Evolutionary conservation across 2,113 vertebrate genomes (phyloP).

Genomic region (Oreochromis spilurus): DNA sequence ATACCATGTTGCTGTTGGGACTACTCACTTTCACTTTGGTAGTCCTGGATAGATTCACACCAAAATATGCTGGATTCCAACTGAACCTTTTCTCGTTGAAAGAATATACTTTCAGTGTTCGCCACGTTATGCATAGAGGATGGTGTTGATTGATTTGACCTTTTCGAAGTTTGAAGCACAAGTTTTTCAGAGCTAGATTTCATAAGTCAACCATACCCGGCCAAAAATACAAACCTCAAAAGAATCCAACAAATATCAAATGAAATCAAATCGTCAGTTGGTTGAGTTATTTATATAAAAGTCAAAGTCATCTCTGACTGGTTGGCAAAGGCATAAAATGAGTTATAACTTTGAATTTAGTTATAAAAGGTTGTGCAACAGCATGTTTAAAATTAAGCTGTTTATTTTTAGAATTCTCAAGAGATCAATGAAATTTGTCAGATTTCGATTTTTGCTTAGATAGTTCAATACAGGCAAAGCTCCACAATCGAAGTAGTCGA

Average conservation of each 20-base stretch:
- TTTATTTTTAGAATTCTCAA: not conserved
- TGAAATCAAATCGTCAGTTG: not conserved
- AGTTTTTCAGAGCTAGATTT: not conserved
- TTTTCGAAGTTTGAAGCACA: not conserved
- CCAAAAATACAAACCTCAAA: not conserved
- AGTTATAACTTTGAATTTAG: not conserved
- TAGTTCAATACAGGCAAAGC: not conserved
- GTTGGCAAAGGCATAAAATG: not conserved
- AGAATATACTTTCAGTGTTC: not conserved
- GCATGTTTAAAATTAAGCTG: not conserved
- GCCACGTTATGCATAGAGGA: not conserved
- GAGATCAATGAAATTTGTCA: not conserved
- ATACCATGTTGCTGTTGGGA: not conserved
- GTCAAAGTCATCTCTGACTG: not conserved
- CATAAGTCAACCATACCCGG: not conserved
- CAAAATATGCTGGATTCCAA: not conserved
- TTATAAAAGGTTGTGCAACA: not conserved
- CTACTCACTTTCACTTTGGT: not conserved
- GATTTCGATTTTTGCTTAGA: not conserved
- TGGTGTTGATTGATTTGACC: not conserved
- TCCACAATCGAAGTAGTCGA: not conserved
- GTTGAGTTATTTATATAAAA: not conserved
- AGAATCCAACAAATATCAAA: not conserved
- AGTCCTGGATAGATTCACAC: not conserved
- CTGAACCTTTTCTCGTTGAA: not conserved